Evolutionary conservation across 2,113 vertebrate genomes (phyloP).

Genomic region (Cryptotis parvus): DNA sequence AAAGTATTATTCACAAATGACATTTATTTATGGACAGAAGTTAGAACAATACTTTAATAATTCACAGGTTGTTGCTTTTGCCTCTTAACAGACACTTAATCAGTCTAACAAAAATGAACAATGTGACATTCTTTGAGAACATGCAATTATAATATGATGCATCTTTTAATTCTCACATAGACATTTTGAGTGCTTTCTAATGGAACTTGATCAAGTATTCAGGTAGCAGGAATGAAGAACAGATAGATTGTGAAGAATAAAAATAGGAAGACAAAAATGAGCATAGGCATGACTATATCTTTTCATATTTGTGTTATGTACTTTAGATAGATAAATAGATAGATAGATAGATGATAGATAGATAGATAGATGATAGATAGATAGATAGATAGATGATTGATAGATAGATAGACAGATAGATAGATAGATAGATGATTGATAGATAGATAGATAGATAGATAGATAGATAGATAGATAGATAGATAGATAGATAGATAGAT

Average conservation of each 20-base stretch:
- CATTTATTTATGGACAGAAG: conserved; percentile 64
- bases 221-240: conserved; percentile 42
- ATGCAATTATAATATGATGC: conserved; percentile 10
- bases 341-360: no score
- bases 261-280: not conserved
- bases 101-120: conserved; percentile 68
- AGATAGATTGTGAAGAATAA: conserved; percentile 38
- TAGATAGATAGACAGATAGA: no score
- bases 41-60: conserved; percentile 75
- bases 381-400: no score
- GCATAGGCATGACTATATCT: not conserved
- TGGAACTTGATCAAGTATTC: not conserved
- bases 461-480: no score
- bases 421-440: no score
- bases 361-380: no score
- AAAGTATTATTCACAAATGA: conserved; percentile 61
- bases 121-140: conserved; percentile 53
- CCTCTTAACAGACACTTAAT: conserved; percentile 65
- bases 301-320: no score
- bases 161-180: conserved; percentile 64
- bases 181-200: conserved; percentile 57
- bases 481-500: no score
- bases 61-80: conserved; percentile 67
- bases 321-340: no score
- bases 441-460: no score